These are phyloP conservation scores for Isaurus tuberculatus DNA, from an alignment of 92 coral and sea anemone genomes.

Conservation along the genomic window DNA sequence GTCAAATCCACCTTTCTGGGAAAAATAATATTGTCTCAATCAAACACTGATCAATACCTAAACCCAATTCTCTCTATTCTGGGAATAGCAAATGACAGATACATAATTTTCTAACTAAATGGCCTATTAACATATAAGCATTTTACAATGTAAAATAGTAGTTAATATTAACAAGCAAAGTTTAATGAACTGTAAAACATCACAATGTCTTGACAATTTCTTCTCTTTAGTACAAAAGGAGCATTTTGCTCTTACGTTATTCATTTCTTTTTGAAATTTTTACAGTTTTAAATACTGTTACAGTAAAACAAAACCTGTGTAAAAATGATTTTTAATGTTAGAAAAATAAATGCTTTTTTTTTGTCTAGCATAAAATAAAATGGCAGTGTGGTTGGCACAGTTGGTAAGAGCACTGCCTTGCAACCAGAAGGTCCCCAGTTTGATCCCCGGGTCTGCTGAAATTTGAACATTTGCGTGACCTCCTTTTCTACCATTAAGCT, in stretches of 20 bases:
- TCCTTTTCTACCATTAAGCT: no score
- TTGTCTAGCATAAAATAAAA: neutral
- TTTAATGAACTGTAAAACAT: neutral
- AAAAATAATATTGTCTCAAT: no score
- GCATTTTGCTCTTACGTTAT: slow-evolving; percentile 49
- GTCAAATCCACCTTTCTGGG: no score
- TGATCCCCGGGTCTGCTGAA: no score
- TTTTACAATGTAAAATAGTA: neutral
- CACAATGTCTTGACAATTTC: neutral
- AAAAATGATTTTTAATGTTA: neutral
- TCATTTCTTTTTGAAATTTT: slow-evolving; percentile 33
- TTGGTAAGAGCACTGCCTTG: no score
- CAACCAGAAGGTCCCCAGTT: no score
- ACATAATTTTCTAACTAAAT: no score
- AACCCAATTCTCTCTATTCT: no score
- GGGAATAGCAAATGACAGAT: no score
- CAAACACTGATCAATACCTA: no score
- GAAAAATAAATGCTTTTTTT: neutral
- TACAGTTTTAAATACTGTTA: slow-evolving; percentile 38
- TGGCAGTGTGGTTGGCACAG: no score
- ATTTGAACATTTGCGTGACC: no score
- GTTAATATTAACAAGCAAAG: neutral
- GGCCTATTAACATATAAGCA: neutral
- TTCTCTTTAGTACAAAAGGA: neutral
- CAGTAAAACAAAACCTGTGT: slow-evolving; percentile 22